Base-by-base conservation (phyloP, 2,888 invertebrate genomes). In the Temnothorax rugatulus region DNA sequence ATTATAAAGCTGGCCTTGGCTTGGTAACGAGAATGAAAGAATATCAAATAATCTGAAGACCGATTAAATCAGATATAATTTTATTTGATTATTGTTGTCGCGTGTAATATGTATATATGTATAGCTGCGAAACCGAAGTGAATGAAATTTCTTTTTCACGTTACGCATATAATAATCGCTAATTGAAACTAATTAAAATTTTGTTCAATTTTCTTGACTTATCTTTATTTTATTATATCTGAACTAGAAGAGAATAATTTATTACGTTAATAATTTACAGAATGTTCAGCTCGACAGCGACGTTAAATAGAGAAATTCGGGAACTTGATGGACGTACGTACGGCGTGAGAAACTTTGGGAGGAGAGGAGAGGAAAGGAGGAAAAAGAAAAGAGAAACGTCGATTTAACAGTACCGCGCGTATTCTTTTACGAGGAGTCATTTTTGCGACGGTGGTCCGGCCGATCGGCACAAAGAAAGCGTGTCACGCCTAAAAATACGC, bases 401-500 rank as follows among this genome's bases (percentile, higher is more conserved):
- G 13, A 54, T 71, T 63, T 57, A 66, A 74, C 61, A 77, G 54
- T 63, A 54, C 38, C 64, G 50, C 71, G 82, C n/a, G 69, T 29
- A 79, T 73, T 47, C 88, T 75, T 83, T 86, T 41, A 79, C 34
- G 57, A 21, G 54, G 61, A 84, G 47, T 64, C 84, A 75, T 84
- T 88, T 83, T 87, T 75, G 59, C 84, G 59, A 68, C 71, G 59
- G 68, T 83, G 74, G 84, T 54, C 77, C 71, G 82, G 50, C 61
- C 87, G 84, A 66, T 59, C 87, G 84, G 69, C 76, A 88, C 87
- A 86, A 89, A 91, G 90, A 91, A 91, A 91, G 86, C 90, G 91
- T 93, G 93, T 93, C 93, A 93, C 87, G 91, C 90, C 92, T 93
- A 93, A 94, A 94, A 94, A 93, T 94, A 94, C 91, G 87, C 90